A percentile compares a stretch with the other conserved stretches of the same genome.
Conservation (phyloP, 2,888 invertebrate genomes). For the Marronus borbonicus region DNA sequence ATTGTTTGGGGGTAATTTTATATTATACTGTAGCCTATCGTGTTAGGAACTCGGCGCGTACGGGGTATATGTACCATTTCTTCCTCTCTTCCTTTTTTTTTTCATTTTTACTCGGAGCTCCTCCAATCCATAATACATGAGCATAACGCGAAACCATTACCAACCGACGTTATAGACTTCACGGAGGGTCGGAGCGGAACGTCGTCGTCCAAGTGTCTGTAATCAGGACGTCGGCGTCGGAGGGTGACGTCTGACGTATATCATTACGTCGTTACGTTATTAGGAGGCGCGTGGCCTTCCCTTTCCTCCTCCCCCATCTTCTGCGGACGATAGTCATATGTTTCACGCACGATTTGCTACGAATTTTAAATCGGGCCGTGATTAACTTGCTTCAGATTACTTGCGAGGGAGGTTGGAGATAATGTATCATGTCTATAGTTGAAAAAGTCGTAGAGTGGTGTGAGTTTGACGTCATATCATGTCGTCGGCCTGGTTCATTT, state of each 20-base stretch:
- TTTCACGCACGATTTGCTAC: constrained; percentile 56
- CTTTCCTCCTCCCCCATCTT: not conserved
- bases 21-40: not conserved
- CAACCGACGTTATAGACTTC: constrained; percentile 2
- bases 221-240: constrained; percentile 39
- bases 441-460: not conserved
- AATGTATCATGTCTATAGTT: not conserved
- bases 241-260: constrained; percentile 46
- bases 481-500: no score
- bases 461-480: not conserved
- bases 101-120: not conserved
- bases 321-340: constrained; percentile 54
- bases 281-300: constrained; percentile 54
- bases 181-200: not conserved
- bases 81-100: not conserved
- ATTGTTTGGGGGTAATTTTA: constrained; percentile 4
- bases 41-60: no score
- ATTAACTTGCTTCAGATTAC: not conserved
- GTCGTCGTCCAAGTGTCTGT: constrained; percentile 29
- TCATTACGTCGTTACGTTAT: constrained; percentile 51
- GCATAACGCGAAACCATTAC: not conserved
- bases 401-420: not conserved
- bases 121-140: not conserved
- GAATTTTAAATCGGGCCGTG: constrained; percentile 23
- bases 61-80: no score